Percentiles rank a stretch among this genome's conserved stretches.
Evolutionary conservation across 2,888 invertebrate species (phyloP).

Genomic region (Lasioglossum oenotherae): DNA sequence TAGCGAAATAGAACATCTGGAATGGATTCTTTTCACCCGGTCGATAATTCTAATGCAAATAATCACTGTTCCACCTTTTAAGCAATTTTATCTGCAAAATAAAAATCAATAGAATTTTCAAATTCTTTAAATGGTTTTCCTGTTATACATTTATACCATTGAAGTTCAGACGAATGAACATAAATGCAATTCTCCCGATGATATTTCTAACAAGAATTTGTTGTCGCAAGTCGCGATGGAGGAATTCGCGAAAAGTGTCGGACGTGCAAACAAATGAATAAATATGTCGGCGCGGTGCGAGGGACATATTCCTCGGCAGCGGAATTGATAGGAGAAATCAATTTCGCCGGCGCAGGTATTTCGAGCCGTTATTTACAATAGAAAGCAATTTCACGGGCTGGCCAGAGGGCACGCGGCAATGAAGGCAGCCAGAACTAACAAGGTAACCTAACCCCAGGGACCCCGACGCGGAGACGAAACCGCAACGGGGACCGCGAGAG

Average conservation of each 20-base stretch:
- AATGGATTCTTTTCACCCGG: no score
- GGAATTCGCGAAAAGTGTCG: not conserved
- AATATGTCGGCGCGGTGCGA: not conserved
- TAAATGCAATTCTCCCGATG: not conserved
- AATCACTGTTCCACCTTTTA: no score
- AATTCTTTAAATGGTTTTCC: not conserved
- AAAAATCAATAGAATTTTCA: not conserved
- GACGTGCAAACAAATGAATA: not conserved
- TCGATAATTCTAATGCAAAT: no score
- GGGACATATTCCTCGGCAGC: constrained; percentile 10
- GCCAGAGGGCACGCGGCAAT: constrained; percentile 76
- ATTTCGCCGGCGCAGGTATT: constrained; percentile 66
- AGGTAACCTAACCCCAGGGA: constrained; percentile 80
- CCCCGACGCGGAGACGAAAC: constrained; percentile 53
- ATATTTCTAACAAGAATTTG: not conserved
- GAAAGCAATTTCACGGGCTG: constrained; percentile 73
- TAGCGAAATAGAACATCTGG: no score
- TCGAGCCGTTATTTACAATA: constrained; percentile 75
- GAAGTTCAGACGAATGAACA: not conserved
- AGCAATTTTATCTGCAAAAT: no score
- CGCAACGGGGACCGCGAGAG: constrained; percentile 39
- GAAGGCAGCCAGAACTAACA: constrained; percentile 80
- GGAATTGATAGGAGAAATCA: constrained; percentile 66
- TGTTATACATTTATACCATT: not conserved
- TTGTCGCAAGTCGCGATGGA: not conserved